Conservation (phyloP, 2,113 vertebrate genomes). For the Pyrgilauda ruficollis region DNA sequence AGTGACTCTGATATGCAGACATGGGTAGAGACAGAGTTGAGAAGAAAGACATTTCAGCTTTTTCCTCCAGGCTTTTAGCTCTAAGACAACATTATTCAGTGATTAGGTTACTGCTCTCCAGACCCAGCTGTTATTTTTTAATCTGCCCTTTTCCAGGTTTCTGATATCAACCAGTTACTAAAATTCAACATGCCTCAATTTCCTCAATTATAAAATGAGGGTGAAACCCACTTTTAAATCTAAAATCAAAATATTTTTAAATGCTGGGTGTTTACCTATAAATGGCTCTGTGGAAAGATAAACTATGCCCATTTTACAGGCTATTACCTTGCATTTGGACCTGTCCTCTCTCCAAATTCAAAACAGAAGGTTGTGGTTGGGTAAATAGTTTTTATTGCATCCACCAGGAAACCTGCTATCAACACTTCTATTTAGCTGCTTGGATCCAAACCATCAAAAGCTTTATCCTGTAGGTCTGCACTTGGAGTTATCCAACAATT, state of each 20-base stretch:
- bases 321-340: not conserved
- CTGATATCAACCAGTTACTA: not conserved
- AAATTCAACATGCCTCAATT: not conserved
- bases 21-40: not conserved
- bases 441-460: not conserved
- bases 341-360: not conserved
- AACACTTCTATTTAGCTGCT: not conserved
- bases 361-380: not conserved
- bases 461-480: fast-evolving
- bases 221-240: not conserved
- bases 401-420: not conserved
- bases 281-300: not conserved
- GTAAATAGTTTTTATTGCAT: not conserved
- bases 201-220: not conserved
- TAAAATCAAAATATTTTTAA: not conserved
- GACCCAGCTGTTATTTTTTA: not conserved
- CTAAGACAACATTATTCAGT: not conserved
- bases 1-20: not conserved
- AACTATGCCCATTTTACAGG: not conserved
- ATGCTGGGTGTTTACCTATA: not conserved
- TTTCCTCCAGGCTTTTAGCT: constrained; percentile 14
- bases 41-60: constrained; percentile 6
- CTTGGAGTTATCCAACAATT: not conserved
- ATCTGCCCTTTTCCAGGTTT: not conserved
- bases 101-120: not conserved